A percentile compares a stretch with the other conserved stretches of the same genome.
These are phyloP conservation scores for Recurvirostra avosetta DNA, from an alignment of 2,113 vertebrate species.

Conservation along the genomic window DNA sequence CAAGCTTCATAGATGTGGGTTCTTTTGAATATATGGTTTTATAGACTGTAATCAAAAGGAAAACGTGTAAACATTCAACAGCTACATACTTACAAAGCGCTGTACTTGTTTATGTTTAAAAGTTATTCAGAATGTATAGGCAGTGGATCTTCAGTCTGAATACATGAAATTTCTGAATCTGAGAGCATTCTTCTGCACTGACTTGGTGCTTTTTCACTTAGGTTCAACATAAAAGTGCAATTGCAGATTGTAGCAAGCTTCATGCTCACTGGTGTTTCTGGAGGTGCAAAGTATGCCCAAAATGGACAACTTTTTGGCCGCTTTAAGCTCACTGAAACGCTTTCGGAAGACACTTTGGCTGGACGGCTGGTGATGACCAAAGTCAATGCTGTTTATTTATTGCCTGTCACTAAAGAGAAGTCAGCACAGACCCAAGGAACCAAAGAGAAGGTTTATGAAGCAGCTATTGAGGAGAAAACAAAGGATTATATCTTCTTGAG, in stretches of 20 bases:
- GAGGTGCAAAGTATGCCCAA: conserved; percentile 97
- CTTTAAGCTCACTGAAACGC: conserved; percentile 96
- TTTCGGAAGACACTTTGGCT: conserved; percentile 97
- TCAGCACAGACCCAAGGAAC: conserved; percentile 84
- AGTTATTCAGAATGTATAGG: neutral
- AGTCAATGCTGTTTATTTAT: conserved; percentile 95
- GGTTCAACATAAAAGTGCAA: conserved; percentile 99
- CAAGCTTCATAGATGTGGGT: neutral
- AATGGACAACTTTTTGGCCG: conserved; percentile 97
- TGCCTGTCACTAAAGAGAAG: conserved; percentile 88
- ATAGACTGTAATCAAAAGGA: neutral
- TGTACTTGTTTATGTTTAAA: neutral
- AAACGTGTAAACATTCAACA: neutral
- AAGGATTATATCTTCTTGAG: conserved; percentile 99
- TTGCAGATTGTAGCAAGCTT: conserved; percentile 97
- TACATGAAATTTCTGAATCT: neutral
- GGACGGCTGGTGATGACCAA: conserved; percentile 98
- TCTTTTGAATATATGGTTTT: neutral
- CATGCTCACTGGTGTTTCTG: conserved; percentile 97
- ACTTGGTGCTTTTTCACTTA: conserved; percentile 65
- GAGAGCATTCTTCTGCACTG: neutral
- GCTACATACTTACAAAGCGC: rapidly evolving
- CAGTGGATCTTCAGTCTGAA: neutral
- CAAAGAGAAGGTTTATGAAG: conserved; percentile 97
- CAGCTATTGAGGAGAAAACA: conserved; percentile 97